Percentiles rank a stretch among this genome's conserved stretches.
Evolutionary conservation across 2,113 vertebrate genomes (phyloP).

Genomic region (Nothobranchius furzeri): DNA sequence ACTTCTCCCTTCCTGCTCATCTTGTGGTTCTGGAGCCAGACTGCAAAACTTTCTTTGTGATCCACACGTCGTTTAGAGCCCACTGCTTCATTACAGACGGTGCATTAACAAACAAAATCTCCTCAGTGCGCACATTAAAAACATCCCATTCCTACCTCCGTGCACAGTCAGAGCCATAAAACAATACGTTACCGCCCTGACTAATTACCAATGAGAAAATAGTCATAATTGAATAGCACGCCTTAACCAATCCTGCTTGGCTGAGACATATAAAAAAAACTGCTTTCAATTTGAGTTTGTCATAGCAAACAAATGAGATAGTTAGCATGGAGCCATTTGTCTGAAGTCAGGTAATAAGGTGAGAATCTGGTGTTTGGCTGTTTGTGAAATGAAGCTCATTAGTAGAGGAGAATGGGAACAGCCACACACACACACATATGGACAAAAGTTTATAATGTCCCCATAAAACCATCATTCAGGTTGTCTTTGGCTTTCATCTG

Average conservation of each 20-base stretch:
- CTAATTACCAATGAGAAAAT: slow-evolving; percentile 74
- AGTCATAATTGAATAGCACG: slow-evolving; percentile 72
- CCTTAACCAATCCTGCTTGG: slow-evolving; percentile 58
- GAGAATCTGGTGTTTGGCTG: slow-evolving; percentile 45
- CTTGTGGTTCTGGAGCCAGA: too few relatives aligned
- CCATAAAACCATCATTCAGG: too few relatives aligned
- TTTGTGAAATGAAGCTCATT: slow-evolving; percentile 61
- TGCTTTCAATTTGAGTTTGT: slow-evolving; percentile 64
- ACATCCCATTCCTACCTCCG: slow-evolving; percentile 62
- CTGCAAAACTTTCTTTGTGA: slow-evolving; percentile 31
- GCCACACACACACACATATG: background rate
- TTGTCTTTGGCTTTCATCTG: too few relatives aligned
- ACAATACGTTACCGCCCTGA: slow-evolving; percentile 69
- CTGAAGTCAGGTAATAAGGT: slow-evolving; percentile 69
- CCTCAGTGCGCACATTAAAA: slow-evolving; percentile 72
- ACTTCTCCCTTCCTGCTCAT: too few relatives aligned
- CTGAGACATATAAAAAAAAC: slow-evolving; percentile 53
- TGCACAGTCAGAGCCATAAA: slow-evolving; percentile 65
- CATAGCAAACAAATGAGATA: slow-evolving; percentile 71
- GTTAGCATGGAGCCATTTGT: slow-evolving; percentile 54
- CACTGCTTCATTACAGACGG: slow-evolving; percentile 66
- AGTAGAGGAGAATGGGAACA: slow-evolving; percentile 12
- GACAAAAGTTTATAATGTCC: too few relatives aligned
- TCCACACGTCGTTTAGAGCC: slow-evolving; percentile 52
- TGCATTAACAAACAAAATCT: slow-evolving; percentile 65